Evolutionary conservation across 2,113 vertebrate genomes (phyloP).

Genomic region (Melanocharis versteri): DNA sequence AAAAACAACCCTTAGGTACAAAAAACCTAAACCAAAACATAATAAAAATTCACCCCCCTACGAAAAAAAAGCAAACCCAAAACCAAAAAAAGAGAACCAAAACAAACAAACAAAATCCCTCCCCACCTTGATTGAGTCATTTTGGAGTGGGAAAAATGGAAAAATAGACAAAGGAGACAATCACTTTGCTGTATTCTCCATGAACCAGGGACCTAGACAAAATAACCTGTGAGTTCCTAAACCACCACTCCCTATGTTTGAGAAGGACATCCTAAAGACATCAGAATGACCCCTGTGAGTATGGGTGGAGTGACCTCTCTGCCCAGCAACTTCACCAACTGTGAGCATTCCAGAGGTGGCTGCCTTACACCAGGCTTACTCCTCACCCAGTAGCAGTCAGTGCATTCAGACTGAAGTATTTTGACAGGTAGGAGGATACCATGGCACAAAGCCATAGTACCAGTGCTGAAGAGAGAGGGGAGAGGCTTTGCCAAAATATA

Average conservation of each 20-base stretch:
- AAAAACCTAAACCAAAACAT: background rate
- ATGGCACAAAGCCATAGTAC: slow-evolving; percentile 56
- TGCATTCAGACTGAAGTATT: slow-evolving; percentile 13
- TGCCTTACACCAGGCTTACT: background rate
- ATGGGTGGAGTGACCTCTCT: background rate
- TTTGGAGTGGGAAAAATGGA: background rate
- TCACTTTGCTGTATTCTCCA: background rate
- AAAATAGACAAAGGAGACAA: background rate
- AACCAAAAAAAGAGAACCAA: background rate
- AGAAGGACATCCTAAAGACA: background rate
- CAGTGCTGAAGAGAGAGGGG: background rate
- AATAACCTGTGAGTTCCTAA: background rate
- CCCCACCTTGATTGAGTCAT: background rate
- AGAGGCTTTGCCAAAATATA: slow-evolving; percentile 57
- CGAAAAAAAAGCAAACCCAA: background rate
- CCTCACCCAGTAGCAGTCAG: background rate
- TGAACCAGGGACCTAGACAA: background rate
- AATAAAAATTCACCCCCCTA: background rate
- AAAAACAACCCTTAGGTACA: background rate
- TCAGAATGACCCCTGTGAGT: background rate
- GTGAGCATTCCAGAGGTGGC: slow-evolving; percentile 5
- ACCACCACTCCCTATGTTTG: background rate
- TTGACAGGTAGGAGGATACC: slow-evolving; percentile 60
- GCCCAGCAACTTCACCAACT: background rate
- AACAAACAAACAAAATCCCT: accelerated